Percentiles rank a stretch among this genome's conserved stretches.
Evolutionary conservation across 1,140 invertebrate species (phyloP).

Genomic region (Heliothis subflexa): DNA sequence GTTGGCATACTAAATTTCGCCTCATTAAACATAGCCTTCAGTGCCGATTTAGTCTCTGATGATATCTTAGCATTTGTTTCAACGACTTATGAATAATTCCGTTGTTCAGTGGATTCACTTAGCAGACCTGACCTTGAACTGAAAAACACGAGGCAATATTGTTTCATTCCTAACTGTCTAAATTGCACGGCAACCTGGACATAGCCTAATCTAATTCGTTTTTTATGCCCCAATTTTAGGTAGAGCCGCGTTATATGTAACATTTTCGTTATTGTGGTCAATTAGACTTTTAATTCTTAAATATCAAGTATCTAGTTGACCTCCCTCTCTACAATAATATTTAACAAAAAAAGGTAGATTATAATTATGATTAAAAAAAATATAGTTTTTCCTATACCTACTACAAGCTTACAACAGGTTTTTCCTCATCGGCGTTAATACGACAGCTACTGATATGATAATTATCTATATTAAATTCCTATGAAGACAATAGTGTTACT

Average conservation of each 20-base stretch:
- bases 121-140: background rate
- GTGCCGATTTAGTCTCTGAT: background rate
- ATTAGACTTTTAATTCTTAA: too few species aligned
- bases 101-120: constrained; percentile 4
- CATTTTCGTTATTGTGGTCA: too few species aligned
- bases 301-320: background rate
- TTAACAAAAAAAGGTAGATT: background rate
- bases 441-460: background rate
- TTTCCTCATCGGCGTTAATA: background rate
- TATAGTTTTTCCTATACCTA: background rate
- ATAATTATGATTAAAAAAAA: background rate
- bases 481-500: constrained; percentile 1
- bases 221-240: constrained; percentile 1
- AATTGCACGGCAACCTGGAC: background rate
- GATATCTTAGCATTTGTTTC: background rate
- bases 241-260: background rate
- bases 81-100: background rate
- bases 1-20: too few species aligned
- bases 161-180: constrained; percentile 3
- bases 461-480: background rate
- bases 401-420: constrained; percentile 1
- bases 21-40: background rate
- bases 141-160: constrained; percentile 6
- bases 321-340: background rate
- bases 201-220: constrained; percentile 7